Percentiles rank a stretch among this genome's conserved stretches.
Evolutionary conservation across 1,140 invertebrate genomes (phyloP).

Genomic region (Cotesia glomerata): DNA sequence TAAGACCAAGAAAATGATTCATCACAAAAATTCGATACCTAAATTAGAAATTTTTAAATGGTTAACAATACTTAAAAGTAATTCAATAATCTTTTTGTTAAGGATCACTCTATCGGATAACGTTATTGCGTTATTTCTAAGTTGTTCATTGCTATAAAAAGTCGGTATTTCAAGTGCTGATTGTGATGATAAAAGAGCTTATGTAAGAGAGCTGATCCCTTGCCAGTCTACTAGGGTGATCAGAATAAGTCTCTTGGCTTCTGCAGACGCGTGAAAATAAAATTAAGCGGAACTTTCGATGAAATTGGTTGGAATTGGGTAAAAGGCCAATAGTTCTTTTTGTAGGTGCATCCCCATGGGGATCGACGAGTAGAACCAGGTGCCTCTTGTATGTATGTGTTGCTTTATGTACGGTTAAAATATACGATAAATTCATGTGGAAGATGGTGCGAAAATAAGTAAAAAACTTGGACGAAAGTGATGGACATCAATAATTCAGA

Average conservation of each 20-base stretch:
- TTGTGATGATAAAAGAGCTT: constrained; percentile 54
- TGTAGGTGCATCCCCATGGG: constrained; percentile 45
- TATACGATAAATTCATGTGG: not conserved
- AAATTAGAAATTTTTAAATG: too few relatives aligned
- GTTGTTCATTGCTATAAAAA: not conserved
- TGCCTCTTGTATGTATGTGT: constrained; percentile 24
- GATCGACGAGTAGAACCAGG: constrained; percentile 18
- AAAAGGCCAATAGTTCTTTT: constrained; percentile 52
- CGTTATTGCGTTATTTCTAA: not conserved
- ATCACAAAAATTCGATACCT: too few relatives aligned
- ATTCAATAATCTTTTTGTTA: not conserved
- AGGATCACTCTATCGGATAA: not conserved
- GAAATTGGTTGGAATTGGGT: constrained; percentile 69
- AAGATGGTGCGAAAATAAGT: constrained; percentile 21
- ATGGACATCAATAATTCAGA: constrained; percentile 57
- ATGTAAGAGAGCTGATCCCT: constrained; percentile 26
- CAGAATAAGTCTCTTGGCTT: constrained; percentile 26
- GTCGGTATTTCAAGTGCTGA: constrained; percentile 46
- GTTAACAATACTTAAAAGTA: too few relatives aligned
- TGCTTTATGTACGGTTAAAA: constrained; percentile 19
- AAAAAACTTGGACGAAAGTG: constrained; percentile 42
- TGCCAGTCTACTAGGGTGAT: constrained; percentile 14
- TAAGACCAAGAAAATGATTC: too few relatives aligned
- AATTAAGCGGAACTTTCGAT: constrained; percentile 68
- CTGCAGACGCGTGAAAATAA: constrained; percentile 65